Evolutionary conservation across 2,888 invertebrate species (phyloP).

Genomic region (Eupeodes luniger): DNA sequence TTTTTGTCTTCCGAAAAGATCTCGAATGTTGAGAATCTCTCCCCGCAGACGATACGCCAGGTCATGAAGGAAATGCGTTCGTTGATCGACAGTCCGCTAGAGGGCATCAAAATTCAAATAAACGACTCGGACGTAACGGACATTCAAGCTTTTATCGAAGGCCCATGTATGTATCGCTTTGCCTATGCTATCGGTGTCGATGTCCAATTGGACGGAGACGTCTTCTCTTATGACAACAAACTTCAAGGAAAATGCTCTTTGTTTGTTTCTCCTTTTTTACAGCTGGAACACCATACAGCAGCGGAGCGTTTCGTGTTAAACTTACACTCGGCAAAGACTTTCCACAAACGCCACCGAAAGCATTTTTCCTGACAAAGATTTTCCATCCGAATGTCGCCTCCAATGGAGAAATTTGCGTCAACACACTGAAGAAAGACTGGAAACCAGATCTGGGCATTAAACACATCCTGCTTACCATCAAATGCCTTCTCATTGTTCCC

Average conservation of each 20-base stretch:
- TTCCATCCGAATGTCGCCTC: slow-evolving; percentile 98
- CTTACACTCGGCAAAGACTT: slow-evolving; percentile 96
- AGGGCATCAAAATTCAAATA: slow-evolving; percentile 94
- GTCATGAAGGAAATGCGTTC: slow-evolving; percentile 95
- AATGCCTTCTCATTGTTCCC: slow-evolving; percentile 97
- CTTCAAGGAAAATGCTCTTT: slow-evolving; percentile 71
- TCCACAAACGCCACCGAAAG: slow-evolving; percentile 96
- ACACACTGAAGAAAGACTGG: slow-evolving; percentile 98
- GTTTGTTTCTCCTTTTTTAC: slow-evolving; percentile 73
- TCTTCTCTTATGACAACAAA: too few relatives aligned
- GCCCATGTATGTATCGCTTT: slow-evolving; percentile 87
- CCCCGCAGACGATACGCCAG: slow-evolving; percentile 95
- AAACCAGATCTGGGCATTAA: slow-evolving; percentile 97
- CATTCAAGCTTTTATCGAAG: slow-evolving; percentile 95
- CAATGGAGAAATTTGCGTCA: slow-evolving; percentile 98
- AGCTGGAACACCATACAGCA: slow-evolving; percentile 96
- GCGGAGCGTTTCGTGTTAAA: slow-evolving; percentile 95
- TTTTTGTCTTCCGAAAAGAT: slow-evolving; percentile 85
- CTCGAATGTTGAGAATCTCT: slow-evolving; percentile 97
- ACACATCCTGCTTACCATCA: slow-evolving; percentile 96
- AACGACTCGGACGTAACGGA: slow-evolving; percentile 97
- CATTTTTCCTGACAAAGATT: slow-evolving; percentile 96
- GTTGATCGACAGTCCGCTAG: slow-evolving; percentile 92
- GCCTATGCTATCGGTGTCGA: neutral
- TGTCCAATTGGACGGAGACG: neutral